Evolutionary conservation across 2,888 invertebrate species (phyloP), one percentile per base, ranked within the genome.

Genomic region (Drosophila robusta): DNA sequence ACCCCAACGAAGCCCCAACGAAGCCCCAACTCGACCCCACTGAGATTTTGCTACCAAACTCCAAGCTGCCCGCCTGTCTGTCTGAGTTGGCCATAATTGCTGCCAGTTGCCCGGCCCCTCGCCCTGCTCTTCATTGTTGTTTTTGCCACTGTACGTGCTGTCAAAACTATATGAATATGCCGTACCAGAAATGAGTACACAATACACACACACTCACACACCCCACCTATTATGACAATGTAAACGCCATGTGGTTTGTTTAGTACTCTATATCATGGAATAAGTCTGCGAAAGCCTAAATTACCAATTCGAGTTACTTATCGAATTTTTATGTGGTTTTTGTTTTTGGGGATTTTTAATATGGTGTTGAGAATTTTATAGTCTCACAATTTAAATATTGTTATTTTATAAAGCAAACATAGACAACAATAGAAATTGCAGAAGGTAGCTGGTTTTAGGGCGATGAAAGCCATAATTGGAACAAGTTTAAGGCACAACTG

Each of bases 111-210:
- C 14, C 34, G 22, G 24, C 4, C n/a, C 18, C 36, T 4, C 49
- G 41, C n/a, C 32, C 39, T 18, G 8, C 39, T 34, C 24, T 42
- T 11, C 46, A 42, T n/a, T 56, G 26, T 47, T 52, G 22, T 49
- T 63, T 4, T 45, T 67, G 54, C 61, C 39, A 56, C 29, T 62
- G 61, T 71, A 78, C 71, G 61, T 74, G 73, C 70, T 72, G 63
- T 73, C 79, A 79, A 77, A 84, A 81, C 80, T 80, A 73, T 80
- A 80, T 80, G 68, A 80, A 80, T 80, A 80, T 73, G 68, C 77
- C 64, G 45, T 39, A 16, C 42, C 49, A 69, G 54, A 76, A 74
- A 69, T 71, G 71, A 67, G 61, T 39, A 44, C 52, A 50, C 11
- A 26, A 12, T 32, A 16, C 11, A 22, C 29, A 46, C 39, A 22